phyloP scores from a whole-genome alignment of 1,140 invertebrate species.

The Philopotamus ludificatus region DNA sequence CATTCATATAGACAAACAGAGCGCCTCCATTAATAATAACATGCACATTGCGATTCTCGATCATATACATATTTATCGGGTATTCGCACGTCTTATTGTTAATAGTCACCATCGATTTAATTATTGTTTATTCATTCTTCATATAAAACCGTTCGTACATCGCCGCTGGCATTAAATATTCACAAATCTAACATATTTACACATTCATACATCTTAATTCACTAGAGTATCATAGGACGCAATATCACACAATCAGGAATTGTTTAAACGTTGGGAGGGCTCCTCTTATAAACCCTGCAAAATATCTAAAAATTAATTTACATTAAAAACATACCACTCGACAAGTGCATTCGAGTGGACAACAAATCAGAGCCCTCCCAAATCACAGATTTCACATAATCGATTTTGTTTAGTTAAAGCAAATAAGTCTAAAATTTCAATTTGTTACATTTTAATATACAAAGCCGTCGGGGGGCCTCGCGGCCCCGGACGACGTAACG shows the following conservation, averaged over 20 bases:
- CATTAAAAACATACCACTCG: slow-evolving; percentile 37
- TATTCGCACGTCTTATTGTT: slow-evolving; percentile 39
- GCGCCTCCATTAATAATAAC: slow-evolving; percentile 21
- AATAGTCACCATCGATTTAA: slow-evolving; percentile 42
- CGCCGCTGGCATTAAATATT: slow-evolving; percentile 28
- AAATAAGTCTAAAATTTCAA: slow-evolving; percentile 38
- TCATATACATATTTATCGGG: slow-evolving; percentile 15
- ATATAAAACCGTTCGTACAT: slow-evolving; percentile 33
- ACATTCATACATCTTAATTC: slow-evolving; percentile 40
- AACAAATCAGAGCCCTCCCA: slow-evolving; percentile 42
- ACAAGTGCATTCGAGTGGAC: slow-evolving; percentile 35
- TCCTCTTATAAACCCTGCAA: slow-evolving; percentile 42
- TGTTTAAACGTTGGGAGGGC: slow-evolving; percentile 41
- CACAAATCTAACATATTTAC: slow-evolving; percentile 36
- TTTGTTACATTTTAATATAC: slow-evolving; percentile 29
- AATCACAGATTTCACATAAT: slow-evolving; percentile 43
- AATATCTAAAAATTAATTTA: slow-evolving; percentile 43
- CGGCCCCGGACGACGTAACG: too few species aligned
- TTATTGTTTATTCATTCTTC: slow-evolving; percentile 35
- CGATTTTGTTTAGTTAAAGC: slow-evolving; percentile 40
- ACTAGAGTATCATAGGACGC: slow-evolving; percentile 42
- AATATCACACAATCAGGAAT: slow-evolving; percentile 44
- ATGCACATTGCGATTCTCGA: slow-evolving; percentile 20
- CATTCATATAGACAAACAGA: slow-evolving; percentile 36
- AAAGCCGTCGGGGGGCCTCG: too few species aligned